These are phyloP conservation scores for Hipposideros larvatus DNA, from an alignment of 2,797 vertebrate species.

Conservation along the genomic window DNA sequence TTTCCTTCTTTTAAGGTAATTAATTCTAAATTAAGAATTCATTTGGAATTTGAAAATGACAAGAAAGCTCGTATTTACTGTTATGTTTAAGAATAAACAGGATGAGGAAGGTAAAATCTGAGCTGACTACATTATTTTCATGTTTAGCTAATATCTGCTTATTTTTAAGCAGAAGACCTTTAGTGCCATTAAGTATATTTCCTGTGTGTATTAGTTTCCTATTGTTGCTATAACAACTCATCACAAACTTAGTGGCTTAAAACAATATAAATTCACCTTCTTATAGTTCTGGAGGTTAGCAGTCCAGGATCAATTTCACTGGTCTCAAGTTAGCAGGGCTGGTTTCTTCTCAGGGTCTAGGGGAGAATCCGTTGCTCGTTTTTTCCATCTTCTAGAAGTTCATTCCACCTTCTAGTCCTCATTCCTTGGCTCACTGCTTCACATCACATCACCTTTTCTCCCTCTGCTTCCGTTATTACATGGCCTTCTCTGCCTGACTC, in stretches of 20 bases:
- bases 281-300: not conserved
- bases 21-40: slow-evolving; percentile 72
- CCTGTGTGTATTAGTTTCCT: not conserved
- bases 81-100: slow-evolving; percentile 30
- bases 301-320: not conserved
- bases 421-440: not conserved
- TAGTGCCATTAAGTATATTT: not conserved
- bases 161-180: not conserved
- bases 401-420: not conserved
- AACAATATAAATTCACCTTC: not conserved
- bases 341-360: not conserved
- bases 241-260: not conserved
- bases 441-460: not conserved
- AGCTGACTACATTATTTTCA: not conserved
- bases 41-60: slow-evolving; percentile 39
- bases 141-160: not conserved
- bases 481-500: not conserved
- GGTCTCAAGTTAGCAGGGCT: not conserved
- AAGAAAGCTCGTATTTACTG: slow-evolving; percentile 4
- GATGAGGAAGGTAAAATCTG: not conserved
- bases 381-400: not conserved
- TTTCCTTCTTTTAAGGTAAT: slow-evolving; percentile 65
- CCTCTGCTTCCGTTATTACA: not conserved
- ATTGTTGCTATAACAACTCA: not conserved
- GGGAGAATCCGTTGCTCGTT: not conserved